A percentile compares a stretch with the other conserved stretches of the same genome.
phyloP scores from a whole-genome alignment of 2,797 vertebrate genomes.

The Pyrrhura leucotis region DNA sequence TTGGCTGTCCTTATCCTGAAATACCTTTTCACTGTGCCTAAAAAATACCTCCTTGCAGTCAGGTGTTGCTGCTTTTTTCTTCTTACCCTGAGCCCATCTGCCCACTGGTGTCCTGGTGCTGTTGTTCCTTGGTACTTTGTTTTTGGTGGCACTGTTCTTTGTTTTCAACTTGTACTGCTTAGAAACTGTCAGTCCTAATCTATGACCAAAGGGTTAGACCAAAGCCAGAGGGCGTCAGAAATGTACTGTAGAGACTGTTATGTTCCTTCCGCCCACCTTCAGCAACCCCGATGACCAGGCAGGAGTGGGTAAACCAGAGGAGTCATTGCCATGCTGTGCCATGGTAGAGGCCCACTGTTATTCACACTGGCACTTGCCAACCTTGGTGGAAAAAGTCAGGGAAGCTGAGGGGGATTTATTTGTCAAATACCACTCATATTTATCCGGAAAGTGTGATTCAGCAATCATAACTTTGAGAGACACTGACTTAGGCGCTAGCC shows the following conservation, averaged over 20 bases:
- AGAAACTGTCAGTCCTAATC: neutral
- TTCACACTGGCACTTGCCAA: neutral
- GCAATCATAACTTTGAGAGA: neutral
- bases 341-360: neutral
- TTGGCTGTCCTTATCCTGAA: neutral
- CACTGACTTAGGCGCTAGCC: neutral
- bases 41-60: neutral
- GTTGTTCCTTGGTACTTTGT: neutral
- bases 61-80: neutral
- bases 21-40: neutral
- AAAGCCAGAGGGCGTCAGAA: neutral
- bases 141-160: neutral
- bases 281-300: neutral
- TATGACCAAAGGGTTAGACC: neutral
- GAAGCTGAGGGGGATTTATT: neutral
- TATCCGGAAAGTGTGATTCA: neutral
- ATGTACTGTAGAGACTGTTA: fast-evolving
- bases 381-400: neutral
- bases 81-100: neutral
- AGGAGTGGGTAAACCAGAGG: neutral
- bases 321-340: neutral
- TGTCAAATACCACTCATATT: neutral
- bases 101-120: neutral
- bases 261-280: neutral
- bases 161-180: neutral